A percentile compares a stretch with the other conserved stretches of the same genome.
These are phyloP conservation scores for Mionectes macconnelli DNA, from an alignment of 2,113 vertebrate genomes.

Conservation along the genomic window DNA sequence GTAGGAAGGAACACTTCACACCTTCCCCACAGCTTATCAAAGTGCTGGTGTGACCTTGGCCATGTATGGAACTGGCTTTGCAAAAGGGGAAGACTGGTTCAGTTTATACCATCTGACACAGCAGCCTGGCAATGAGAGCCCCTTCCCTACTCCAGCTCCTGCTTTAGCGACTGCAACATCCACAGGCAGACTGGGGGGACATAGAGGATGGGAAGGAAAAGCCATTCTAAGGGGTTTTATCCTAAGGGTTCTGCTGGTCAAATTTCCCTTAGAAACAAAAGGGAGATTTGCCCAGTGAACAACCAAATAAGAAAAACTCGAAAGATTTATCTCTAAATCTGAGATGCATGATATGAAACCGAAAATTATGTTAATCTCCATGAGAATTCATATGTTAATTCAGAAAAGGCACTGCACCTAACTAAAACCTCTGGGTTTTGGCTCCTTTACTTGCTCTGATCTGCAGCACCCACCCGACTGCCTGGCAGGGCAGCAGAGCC, in stretches of 20 bases:
- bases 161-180: neutral
- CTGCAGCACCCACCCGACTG: neutral
- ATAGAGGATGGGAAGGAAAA: neutral
- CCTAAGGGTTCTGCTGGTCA: neutral
- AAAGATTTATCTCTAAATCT: neutral
- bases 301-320: neutral
- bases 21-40: neutral
- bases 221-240: neutral
- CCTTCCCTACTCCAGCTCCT: neutral
- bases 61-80: neutral
- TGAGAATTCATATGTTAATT: neutral
- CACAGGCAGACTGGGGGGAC: neutral
- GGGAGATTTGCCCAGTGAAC: neutral
- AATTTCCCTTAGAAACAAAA: neutral
- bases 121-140: neutral
- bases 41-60: neutral
- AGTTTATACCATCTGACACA: neutral
- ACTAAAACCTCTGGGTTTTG: neutral
- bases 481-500: neutral
- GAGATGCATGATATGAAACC: neutral
- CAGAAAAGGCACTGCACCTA: neutral
- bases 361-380: neutral
- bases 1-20: neutral
- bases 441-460: neutral
- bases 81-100: neutral